phyloP scores from a whole-genome alignment of 2,888 invertebrate genomes.

The Siphonodentalium dalli region DNA sequence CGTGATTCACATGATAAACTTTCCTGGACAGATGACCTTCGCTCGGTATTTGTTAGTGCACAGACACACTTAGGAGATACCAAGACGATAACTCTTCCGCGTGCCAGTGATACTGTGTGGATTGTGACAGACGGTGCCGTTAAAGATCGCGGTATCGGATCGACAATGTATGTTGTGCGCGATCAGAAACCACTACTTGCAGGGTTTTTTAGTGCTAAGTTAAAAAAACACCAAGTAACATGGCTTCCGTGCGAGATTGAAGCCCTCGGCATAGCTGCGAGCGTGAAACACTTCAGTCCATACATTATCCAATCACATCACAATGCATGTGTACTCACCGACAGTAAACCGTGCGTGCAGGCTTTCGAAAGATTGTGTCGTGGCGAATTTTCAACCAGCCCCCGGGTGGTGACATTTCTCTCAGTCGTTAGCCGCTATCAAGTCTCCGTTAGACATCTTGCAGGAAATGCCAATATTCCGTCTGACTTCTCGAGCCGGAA shows the following conservation, averaged over 20 bases:
- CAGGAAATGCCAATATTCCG: conserved; percentile 15
- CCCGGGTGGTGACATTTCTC: conserved; percentile 20
- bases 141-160: conserved; percentile 9
- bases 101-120: conserved; percentile 3
- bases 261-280: conserved; percentile 14
- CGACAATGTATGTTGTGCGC: conserved; percentile 14
- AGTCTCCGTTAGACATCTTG: conserved; percentile 17
- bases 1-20: conserved; percentile 2
- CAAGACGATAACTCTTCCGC: neutral
- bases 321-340: conserved; percentile 11
- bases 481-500: conserved; percentile 25
- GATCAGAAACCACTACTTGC: conserved; percentile 4
- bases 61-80: neutral
- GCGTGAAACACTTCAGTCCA: conserved; percentile 21
- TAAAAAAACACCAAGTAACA: conserved; percentile 8
- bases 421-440: conserved; percentile 25
- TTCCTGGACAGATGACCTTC: conserved; percentile 2
- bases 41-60: neutral
- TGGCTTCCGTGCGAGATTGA: conserved; percentile 27
- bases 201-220: conserved; percentile 15
- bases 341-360: conserved; percentile 13
- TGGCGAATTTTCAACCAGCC: conserved; percentile 26
- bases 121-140: conserved; percentile 6
- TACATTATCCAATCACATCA: conserved; percentile 14
- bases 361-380: conserved; percentile 9